Evolutionary conservation across 2,888 invertebrate species (phyloP), one percentile per base, ranked within the genome.

Genomic region (Danaus chrysippus): DNA sequence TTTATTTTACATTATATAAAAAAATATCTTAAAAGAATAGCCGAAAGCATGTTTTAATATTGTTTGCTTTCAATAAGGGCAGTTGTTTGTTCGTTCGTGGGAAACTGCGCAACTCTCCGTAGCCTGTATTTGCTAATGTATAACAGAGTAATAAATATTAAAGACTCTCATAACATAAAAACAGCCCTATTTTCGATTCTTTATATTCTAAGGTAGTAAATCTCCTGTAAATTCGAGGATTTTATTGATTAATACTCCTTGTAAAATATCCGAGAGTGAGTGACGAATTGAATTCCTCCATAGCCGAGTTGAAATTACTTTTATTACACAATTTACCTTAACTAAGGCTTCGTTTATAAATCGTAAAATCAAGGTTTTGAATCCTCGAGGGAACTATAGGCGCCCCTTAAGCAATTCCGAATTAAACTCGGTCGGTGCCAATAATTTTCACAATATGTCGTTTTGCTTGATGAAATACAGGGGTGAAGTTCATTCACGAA

Each of bases 401-500:
- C 64, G 0, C 69, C 73, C 71, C 70, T 71, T 63, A 65, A 62
- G 66, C 66, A 64, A 67, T 71, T 66, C 60, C 61, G 63, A 71
- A 71, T 71, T 67, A 69, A 72, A 73, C 69, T 74, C 68, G 64
- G 62, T 59, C 59, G 64, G 67, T 64, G 65, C 68, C 67, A 70
- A 72, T 73, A 72, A 73, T 73, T 71, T 73, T 74, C 57, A 69
- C 72, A 75, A 71, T 72, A 72, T 73, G 73, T 73, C 68, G 71
- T 67, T 68, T 64, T 65, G 69, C 65, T 69, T 68, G 70, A 71
- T 70, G 70, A 68, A 72, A 69, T 68, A 68, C 67, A 63, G 66
- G 65, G 63, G 71, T 64, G 54, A 64, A 64, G 59, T 68, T 71
- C 52, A 66, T 61, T 69, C 68, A 70, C 70, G 69, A 69, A 71